Evolutionary conservation across 2,888 invertebrate genomes (phyloP), one percentile per base, ranked within the genome.

Genomic region (Baronia brevicornis): DNA sequence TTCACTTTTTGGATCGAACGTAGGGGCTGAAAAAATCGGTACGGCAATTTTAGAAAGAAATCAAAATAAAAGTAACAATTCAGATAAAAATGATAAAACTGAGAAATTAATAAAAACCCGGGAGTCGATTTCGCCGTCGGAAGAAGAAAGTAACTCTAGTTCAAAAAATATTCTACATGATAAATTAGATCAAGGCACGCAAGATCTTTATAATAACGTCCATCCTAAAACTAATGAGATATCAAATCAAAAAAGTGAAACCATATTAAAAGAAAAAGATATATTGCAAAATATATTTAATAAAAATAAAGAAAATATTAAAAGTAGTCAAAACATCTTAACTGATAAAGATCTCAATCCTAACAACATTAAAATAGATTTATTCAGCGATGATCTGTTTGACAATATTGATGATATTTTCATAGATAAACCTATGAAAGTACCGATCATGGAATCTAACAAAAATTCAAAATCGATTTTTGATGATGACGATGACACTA

Each of bases 1-100:
- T 26, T 86, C 89, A 4, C 58, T 89, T 20, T 86, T 89, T 45
- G 88, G 87, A 1, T 48, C 60, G 2, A 74, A 63, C 29, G 63
- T 69, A 51, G 69, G 68, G 5, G 48, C 77, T 0, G 74, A 74
- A 10, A 78, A 60, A 33, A 79, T 84, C 4, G 80, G 79, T 0
- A 73, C 80, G 0, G 78, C 79, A 36, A 75, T 80, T 30, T 60
- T 78, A 40, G 66, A 68, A 39, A 54, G 78, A 3, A 67, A 70
- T 29, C 62, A 50, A 40, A 55, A 54, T n/a, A 69, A 65, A 51
- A 57, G 67, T 0, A 65, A 70, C 4, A 46, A 48, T 17, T 69
- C 72, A 4, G 68, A 59, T 3, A 72, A 72, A 2, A 69, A 69
- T 4, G 60, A 47, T 8, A 55, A 43, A 28, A 34, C 56, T 5